Evolutionary conservation across 1,140 invertebrate species (phyloP).

Genomic region (Battus philenor): DNA sequence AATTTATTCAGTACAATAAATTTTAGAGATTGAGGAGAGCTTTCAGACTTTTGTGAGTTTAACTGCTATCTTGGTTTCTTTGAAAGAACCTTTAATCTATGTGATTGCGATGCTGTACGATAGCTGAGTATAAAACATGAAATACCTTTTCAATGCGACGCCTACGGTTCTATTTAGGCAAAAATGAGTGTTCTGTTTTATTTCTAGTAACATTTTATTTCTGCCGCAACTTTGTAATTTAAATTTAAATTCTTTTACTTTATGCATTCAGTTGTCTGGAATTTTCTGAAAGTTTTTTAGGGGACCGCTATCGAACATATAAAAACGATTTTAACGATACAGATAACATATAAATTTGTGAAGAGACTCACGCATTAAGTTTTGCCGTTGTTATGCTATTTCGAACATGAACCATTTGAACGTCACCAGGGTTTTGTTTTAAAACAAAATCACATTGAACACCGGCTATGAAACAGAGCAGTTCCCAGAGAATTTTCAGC

Average conservation of each 20-base stretch:
- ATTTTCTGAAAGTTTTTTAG: no score
- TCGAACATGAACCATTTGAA: no score
- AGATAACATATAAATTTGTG: no score
- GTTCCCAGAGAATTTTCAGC: no score
- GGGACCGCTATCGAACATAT: no score
- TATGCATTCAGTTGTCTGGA: no score
- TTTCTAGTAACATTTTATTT: neutral
- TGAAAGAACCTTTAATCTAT: slow-evolving; percentile 47
- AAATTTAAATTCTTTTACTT: neutral
- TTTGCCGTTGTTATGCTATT: no score
- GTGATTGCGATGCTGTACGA: slow-evolving; percentile 30
- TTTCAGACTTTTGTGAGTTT: slow-evolving; percentile 20
- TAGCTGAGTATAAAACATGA: slow-evolving; percentile 1
- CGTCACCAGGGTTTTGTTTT: no score
- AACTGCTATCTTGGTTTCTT: slow-evolving; percentile 30
- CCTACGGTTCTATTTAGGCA: slow-evolving; percentile 25
- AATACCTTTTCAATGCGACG: slow-evolving; percentile 19
- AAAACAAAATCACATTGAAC: no score
- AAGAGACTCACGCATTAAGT: no score
- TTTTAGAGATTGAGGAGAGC: slow-evolving; percentile 5
- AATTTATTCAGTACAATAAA: slow-evolving; percentile 8
- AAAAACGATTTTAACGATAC: no score
- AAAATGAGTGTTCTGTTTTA: slow-evolving; percentile 11
- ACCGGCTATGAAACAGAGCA: no score
- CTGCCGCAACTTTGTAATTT: neutral